Conservation (phyloP, 2,888 invertebrate species). For the Oeneis ivallda region DNA sequence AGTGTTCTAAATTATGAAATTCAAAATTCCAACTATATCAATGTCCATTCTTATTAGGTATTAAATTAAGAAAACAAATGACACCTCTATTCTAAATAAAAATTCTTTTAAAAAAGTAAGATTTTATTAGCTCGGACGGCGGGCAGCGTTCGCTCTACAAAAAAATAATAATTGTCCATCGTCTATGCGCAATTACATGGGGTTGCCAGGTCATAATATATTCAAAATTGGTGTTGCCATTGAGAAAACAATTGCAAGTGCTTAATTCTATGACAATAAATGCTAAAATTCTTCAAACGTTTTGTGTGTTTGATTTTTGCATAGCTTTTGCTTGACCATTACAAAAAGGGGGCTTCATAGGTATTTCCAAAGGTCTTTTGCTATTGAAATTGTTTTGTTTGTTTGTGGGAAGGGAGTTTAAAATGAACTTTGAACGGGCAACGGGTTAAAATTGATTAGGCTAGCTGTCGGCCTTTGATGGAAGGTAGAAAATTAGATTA, state of each 20-base stretch:
- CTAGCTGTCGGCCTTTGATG: conserved; percentile 21
- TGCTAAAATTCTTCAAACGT: conserved; percentile 26
- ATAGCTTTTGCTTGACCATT: conserved; percentile 37
- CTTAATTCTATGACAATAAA: conserved; percentile 34
- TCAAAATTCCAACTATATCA: no score
- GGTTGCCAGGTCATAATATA: conserved; percentile 49
- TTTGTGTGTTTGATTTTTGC: conserved; percentile 16
- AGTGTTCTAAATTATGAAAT: no score
- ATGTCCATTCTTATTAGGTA: not conserved
- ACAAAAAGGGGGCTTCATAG: conserved; percentile 20
- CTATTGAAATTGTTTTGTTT: conserved; percentile 38
- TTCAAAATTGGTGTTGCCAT: conserved; percentile 35
- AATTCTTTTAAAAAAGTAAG: conserved; percentile 35
- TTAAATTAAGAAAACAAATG: conserved; percentile 13
- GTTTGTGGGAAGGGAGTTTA: conserved; percentile 29
- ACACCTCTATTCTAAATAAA: conserved; percentile 31
- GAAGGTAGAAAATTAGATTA: conserved; percentile 23
- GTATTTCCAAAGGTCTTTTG: conserved; percentile 25
- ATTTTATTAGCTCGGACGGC: conserved; percentile 47
- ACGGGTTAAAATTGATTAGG: conserved; percentile 30
- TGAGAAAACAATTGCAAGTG: conserved; percentile 24
- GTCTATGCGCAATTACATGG: conserved; percentile 55
- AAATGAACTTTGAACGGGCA: conserved; percentile 31
- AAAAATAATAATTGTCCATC: conserved; percentile 52
- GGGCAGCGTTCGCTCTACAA: conserved; percentile 44